Evolutionary conservation across 2,888 invertebrate species (phyloP), one percentile per base, ranked within the genome.

Genomic region (Arenicola marina): DNA sequence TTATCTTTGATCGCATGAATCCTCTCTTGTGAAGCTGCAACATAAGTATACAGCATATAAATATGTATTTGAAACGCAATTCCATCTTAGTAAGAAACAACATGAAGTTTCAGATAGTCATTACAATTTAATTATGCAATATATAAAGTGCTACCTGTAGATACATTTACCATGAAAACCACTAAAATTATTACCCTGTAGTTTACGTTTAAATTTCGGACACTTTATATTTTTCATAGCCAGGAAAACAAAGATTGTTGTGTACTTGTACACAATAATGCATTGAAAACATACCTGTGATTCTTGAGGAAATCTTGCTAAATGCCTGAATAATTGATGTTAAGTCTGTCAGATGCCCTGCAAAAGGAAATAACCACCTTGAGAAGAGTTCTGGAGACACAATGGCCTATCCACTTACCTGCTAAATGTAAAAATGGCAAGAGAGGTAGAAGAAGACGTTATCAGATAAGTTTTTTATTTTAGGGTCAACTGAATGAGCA

Each of bases 281-380:
- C 7, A 21, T 32, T 46, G 29, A 51, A 21, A 2, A 61, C 68
- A 70, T 76, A 85, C 84, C 79, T 65, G 89, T 89, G n/a, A 93
- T 89, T 80, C 89, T 87, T 63, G 88, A 87, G 38, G 92, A 92
- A 56, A 93, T 87, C 73, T 88, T 87, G 67, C 90, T 89, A 81
- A 93, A 93, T 46, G 91, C 86, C 82, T 90, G 86, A 87, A 92
- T 89, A 76, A 92, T 92, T 78, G 91, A 88, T 59, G 91, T 91
- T 38, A 97, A 88, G 81, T 96, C 93, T 70, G 90, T 89, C 77
- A 95, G 92, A 85, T 96, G 92, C 56, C 88, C 88, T 85, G 75
- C 7, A 55, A 54, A 24, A 4, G 7, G 21, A 11, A 59, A 24
- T 7, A 11, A 26, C 46, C 3, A 4, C 33, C 32, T 18, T 57